Base-by-base conservation (phyloP, 2,113 vertebrate species). In the Syrrhaptes paradoxus region DNA sequence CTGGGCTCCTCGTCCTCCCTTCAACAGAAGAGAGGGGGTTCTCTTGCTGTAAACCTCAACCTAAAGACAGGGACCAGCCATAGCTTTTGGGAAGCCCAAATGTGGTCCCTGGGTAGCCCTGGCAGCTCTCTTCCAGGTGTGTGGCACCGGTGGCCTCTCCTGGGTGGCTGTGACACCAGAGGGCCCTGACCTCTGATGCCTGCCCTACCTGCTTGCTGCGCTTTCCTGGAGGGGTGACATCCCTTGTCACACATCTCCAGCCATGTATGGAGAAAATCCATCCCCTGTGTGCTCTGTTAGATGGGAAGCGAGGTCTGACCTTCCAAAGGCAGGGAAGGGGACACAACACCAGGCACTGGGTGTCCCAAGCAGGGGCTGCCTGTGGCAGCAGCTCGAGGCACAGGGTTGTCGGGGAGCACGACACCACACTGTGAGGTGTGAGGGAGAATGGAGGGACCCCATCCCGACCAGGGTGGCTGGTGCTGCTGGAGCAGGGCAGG, bases 391-490 rank as follows among this genome's bases (percentile, higher is more conserved):
- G 63, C 4, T 46, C 4, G 2, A 46, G 59, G 51, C 0, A 0
- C 65, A 46, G 62, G 18, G 43, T 0, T 2, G 6, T 2, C 16
- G 43, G 34, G 57, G 28, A 85, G 59, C 82, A 67, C 17, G 2
- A 2, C 65, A 31, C 11, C 59, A 41, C 0, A 0, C 29, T 2
- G 10, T 1, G n/a, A 61, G 41, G 57, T 20, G 29, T 29, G 17
- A 88, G 7, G 49, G 22, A 89, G 9, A 70, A 36, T 0, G 0
- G 32, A 45, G 65, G 28, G 21, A 7, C 29, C 24, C 41, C 4
- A 1, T 46, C 61, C n/a, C 0, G 0, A 46, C 25, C 4, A 11
- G n/a, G 7, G 18, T 45, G 17, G 21, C 17, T 1, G 1, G 15
- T 1, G 10, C 66, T 25, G 7, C 20, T 16, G 59, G 16, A 86